These are phyloP conservation scores for Phrynocephalus versicolor DNA, from an alignment of 2,113 vertebrate genomes.

Conservation along the genomic window DNA sequence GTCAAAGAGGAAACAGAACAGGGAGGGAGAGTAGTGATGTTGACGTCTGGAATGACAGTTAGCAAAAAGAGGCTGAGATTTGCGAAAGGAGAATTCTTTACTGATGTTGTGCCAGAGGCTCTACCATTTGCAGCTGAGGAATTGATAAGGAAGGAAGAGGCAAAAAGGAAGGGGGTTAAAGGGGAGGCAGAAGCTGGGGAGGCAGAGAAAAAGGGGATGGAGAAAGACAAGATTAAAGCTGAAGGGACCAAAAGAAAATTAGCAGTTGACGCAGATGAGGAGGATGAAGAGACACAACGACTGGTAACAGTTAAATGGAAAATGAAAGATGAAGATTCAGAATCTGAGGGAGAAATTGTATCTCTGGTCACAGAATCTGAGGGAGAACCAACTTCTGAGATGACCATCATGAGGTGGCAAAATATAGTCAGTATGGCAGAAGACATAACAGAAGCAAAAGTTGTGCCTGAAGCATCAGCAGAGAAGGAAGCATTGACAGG, in stretches of 20 bases:
- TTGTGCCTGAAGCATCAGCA: neutral
- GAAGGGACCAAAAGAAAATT: neutral
- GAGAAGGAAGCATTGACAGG: neutral
- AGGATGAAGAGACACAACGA: neutral
- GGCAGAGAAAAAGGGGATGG: neutral
- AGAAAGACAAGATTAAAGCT: neutral
- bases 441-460: neutral
- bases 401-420: neutral
- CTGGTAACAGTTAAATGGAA: neutral
- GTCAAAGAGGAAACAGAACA: neutral
- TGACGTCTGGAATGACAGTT: neutral
- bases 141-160: neutral
- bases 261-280: neutral
- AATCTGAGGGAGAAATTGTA: neutral
- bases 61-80: neutral
- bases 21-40: neutral
- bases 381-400: neutral
- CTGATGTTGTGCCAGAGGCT: conserved; percentile 8
- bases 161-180: neutral
- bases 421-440: neutral
- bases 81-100: neutral
- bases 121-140: neutral
- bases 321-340: neutral
- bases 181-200: neutral
- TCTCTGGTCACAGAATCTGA: neutral